Percentiles rank a stretch among this genome's conserved stretches.
phyloP scores from a whole-genome alignment of 2,797 vertebrate genomes.

The Coregonus suidteri region DNA sequence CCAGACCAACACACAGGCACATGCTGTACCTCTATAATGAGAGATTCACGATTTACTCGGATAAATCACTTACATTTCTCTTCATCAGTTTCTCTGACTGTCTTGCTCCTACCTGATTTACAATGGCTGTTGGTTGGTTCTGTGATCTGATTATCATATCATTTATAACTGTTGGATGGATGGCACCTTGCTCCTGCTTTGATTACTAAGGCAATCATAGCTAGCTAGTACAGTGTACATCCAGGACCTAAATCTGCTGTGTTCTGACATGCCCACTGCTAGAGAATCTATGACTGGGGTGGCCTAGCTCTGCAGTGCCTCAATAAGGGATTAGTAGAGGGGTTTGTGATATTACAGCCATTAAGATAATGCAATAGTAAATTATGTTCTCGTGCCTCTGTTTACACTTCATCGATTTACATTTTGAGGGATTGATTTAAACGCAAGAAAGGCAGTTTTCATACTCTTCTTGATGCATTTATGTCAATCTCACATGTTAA shows the following conservation, averaged over 20 bases:
- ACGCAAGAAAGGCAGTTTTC: background rate
- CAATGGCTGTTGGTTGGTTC: conserved; percentile 46
- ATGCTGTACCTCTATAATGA: background rate
- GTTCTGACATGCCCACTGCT: conserved; percentile 49
- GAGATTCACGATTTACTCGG: background rate
- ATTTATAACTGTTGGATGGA: conserved; percentile 60
- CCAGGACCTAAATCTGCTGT: conserved; percentile 38
- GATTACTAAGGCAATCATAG: conserved; percentile 60
- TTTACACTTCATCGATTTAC: background rate
- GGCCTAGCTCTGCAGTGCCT: conserved; percentile 8
- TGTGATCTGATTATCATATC: conserved; percentile 47
- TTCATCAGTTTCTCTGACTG: background rate
- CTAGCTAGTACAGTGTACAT: conserved; percentile 20
- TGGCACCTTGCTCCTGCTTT: conserved; percentile 53
- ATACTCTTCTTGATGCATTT: background rate
- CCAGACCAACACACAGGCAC: background rate
- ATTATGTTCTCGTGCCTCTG: background rate
- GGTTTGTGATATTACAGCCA: background rate
- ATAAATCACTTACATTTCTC: background rate
- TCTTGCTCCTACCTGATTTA: conserved; percentile 29
- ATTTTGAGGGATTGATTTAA: background rate
- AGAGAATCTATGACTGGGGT: conserved; percentile 26
- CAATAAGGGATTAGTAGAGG: background rate
- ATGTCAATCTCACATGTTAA: no score
- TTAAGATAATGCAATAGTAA: background rate